Evolutionary conservation across 2,888 invertebrate genomes (phyloP), one percentile per base, ranked within the genome.

Genomic region (Oscheius onirici): DNA sequence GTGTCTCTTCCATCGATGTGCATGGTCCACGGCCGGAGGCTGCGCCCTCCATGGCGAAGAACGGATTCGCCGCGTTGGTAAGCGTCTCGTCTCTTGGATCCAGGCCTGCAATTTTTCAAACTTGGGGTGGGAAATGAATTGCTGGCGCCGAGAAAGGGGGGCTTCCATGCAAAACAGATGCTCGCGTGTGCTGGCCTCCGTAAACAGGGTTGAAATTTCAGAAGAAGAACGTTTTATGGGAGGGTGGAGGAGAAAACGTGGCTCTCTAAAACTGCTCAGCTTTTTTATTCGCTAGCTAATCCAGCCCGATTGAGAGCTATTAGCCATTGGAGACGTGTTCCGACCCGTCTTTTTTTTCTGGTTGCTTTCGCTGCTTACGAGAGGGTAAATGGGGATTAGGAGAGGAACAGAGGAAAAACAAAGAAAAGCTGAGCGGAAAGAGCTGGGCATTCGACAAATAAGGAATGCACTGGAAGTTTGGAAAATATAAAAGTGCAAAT

Each of bases 1-100:
- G 26, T n/a, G 22, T 26, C 40, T 55, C 71, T 40, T 43, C 40
- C 58, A 44, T 71, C 72, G 40, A 76, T 71, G 51, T 73, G 70
- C 40, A 77, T 73, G 74, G 74, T 69, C n/a, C 77, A 73, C 79
- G 77, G 65, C 75, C 68, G 60, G 73, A 69, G 68, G 73, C 74
- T 65, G 76, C 74, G 70, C 74, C 74, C 65, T 78, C 76, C 76
- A 78, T 76, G 63, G 74, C 78, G 58, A 79, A 79, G 44, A 79
- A 73, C 58, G 73, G 76, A 65, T 79, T 79, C 57, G 78, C 63
- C 20, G 49, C 63, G 63, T 63, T 63, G 15, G 26, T 26, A 20
- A 5, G 20, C 5, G 15, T 20, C n/a, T 46, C 46, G n/a, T 24
- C 28, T 28, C 11, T 24, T 28, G 49, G 34, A 63, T 63, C 63